Evolutionary conservation across 2,797 vertebrate species (phyloP).

Genomic region (Ispidina lecontei): DNA sequence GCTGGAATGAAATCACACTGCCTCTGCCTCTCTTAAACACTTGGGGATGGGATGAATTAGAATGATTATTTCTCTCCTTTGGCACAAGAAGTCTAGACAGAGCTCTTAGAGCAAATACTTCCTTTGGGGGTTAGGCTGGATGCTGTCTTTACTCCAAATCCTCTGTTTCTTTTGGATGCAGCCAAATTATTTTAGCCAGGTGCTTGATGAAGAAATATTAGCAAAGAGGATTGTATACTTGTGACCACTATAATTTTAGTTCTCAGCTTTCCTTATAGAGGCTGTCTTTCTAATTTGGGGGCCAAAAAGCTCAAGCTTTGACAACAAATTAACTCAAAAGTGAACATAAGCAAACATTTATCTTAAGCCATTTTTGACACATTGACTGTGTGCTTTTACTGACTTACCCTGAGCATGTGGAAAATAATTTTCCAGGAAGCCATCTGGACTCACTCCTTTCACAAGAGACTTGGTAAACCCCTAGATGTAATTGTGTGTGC

Average conservation of each 20-base stretch:
- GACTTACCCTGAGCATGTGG: neutral
- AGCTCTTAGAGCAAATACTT: neutral
- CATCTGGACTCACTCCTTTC: neutral
- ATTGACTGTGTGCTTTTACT: neutral
- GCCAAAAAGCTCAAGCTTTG: neutral
- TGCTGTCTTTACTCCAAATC: neutral
- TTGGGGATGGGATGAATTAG: neutral
- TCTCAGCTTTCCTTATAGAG: neutral
- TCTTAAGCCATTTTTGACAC: neutral
- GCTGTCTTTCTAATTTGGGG: neutral
- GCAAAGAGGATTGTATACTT: neutral
- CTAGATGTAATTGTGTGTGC: neutral
- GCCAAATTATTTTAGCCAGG: neutral
- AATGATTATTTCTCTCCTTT: neutral
- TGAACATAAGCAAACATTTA: rapidly evolving
- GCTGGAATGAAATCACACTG: neutral
- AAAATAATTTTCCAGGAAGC: neutral
- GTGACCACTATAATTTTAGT: neutral
- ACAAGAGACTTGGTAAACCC: neutral
- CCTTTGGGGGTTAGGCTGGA: neutral
- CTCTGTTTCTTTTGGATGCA: neutral
- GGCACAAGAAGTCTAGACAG: neutral
- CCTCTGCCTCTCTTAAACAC: neutral
- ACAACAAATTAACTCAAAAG: neutral
- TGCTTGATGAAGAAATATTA: neutral